Percentiles rank a stretch among this genome's conserved stretches.
phyloP scores from a whole-genome alignment of 2,888 invertebrate species.

The Phrixothrix hirtus region DNA sequence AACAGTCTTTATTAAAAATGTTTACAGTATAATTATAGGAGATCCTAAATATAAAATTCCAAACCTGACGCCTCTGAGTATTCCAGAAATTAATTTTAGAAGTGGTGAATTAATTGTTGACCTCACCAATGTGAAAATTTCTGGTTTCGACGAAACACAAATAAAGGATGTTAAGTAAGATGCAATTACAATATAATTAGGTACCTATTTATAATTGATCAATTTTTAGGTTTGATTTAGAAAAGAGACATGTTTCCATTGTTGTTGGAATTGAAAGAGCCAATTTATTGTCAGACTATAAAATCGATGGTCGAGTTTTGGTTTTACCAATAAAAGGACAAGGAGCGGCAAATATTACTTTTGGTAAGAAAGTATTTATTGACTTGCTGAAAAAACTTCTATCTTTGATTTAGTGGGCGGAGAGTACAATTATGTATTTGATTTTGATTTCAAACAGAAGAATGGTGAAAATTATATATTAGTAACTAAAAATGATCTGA shows the following conservation, averaged over 20 bases:
- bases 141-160: slow-evolving; percentile 38
- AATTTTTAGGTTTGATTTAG: not conserved
- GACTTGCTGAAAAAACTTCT: not conserved
- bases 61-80: slow-evolving; percentile 40
- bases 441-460: slow-evolving; percentile 39
- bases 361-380: slow-evolving; percentile 37
- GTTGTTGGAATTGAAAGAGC: slow-evolving; percentile 30
- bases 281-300: slow-evolving; percentile 41
- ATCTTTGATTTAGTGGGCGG: slow-evolving; percentile 33
- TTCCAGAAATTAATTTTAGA: slow-evolving; percentile 40
- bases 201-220: not conserved
- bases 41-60: slow-evolving; percentile 45
- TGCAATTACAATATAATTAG: slow-evolving; percentile 3
- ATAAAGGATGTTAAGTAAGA: slow-evolving; percentile 36
- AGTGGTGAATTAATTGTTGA: slow-evolving; percentile 39
- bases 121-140: slow-evolving; percentile 36
- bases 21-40: slow-evolving; percentile 36
- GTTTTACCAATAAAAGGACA: slow-evolving; percentile 45
- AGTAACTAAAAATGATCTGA: slow-evolving; percentile 28
- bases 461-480: slow-evolving; percentile 40
- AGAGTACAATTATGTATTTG: slow-evolving; percentile 38
- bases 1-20: not conserved
- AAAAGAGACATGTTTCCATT: slow-evolving; percentile 30
- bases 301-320: slow-evolving; percentile 45
- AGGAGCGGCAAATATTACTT: slow-evolving; percentile 45